A percentile compares a stretch with the other conserved stretches of the same genome.
These are phyloP conservation scores for Lithophane leautieri DNA, from an alignment of 2,888 invertebrate species.

Conservation along the genomic window DNA sequence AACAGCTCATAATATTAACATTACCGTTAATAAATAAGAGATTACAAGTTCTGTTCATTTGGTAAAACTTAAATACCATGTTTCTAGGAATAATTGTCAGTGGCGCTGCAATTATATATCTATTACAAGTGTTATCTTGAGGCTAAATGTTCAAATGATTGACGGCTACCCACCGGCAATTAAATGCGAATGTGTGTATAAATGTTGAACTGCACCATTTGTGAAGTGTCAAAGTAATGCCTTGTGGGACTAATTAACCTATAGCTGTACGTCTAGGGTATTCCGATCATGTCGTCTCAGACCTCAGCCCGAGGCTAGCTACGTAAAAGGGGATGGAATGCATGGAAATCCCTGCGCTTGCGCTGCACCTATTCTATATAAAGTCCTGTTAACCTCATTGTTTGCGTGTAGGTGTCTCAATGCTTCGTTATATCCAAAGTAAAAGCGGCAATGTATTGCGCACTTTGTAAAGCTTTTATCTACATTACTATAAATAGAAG, in stretches of 20 bases:
- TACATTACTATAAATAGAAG: slow-evolving; percentile 64
- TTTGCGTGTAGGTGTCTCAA: slow-evolving; percentile 65
- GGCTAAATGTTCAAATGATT: slow-evolving; percentile 59
- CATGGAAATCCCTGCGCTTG: slow-evolving; percentile 60
- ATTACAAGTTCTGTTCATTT: slow-evolving; percentile 42
- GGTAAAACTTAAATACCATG: slow-evolving; percentile 52
- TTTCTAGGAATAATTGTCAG: slow-evolving; percentile 50
- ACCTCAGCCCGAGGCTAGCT: slow-evolving; percentile 64
- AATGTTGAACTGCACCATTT: slow-evolving; percentile 61
- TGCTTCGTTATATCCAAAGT: slow-evolving; percentile 59
- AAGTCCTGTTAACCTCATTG: slow-evolving; percentile 53
- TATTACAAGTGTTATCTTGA: slow-evolving; percentile 58
- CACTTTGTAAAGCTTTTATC: slow-evolving; percentile 64
- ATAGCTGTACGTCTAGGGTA: slow-evolving; percentile 40
- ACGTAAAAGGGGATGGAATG: slow-evolving; percentile 71
- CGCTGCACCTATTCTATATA: slow-evolving; percentile 46
- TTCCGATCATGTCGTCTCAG: slow-evolving; percentile 63
- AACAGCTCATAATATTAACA: slow-evolving; percentile 55
- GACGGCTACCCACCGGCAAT: slow-evolving; percentile 63
- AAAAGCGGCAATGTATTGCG: slow-evolving; percentile 58
- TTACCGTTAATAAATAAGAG: slow-evolving; percentile 51
- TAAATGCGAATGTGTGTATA: slow-evolving; percentile 59
- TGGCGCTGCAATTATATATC: slow-evolving; percentile 56
- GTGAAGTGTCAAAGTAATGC: slow-evolving; percentile 63
- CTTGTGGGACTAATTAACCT: slow-evolving; percentile 64